A percentile compares a stretch with the other conserved stretches of the same genome.
Evolutionary conservation across 2,797 vertebrate species (phyloP).

Genomic region (Tinamus major): DNA sequence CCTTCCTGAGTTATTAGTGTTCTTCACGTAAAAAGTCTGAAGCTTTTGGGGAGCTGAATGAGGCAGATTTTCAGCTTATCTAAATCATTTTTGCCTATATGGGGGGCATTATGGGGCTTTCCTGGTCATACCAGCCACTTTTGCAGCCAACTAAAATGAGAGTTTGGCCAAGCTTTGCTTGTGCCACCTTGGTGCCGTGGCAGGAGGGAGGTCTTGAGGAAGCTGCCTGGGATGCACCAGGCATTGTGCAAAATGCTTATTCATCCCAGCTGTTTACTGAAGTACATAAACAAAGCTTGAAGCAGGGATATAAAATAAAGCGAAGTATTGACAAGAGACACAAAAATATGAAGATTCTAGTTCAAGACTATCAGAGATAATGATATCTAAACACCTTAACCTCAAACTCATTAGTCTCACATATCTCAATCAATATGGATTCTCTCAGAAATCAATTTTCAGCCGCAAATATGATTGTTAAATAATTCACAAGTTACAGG

Average conservation of each 20-base stretch:
- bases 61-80: background rate
- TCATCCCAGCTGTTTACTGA: conserved; percentile 3
- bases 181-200: background rate
- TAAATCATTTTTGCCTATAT: background rate
- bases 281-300: background rate
- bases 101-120: no score
- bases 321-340: conserved; percentile 53
- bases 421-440: conserved; percentile 85
- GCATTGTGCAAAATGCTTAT: background rate
- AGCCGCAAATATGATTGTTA: conserved; percentile 85
- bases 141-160: background rate
- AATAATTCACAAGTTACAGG: conserved; percentile 85
- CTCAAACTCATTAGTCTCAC: conserved; percentile 83
- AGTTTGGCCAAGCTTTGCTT: conserved; percentile 5
- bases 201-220: background rate
- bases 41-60: background rate
- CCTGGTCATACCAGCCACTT: background rate
- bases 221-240: background rate
- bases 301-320: conserved; percentile 16
- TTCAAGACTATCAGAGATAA: conserved; percentile 72
- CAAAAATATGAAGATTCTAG: conserved; percentile 53
- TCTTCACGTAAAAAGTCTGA: background rate
- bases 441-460: conserved; percentile 84
- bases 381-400: conserved; percentile 79
- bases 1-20: background rate